These are phyloP conservation scores for Ephydatia muelleri DNA, from an alignment of 37 sponge, comb jelly and placozoan genomes.

Conservation along the genomic window DNA sequence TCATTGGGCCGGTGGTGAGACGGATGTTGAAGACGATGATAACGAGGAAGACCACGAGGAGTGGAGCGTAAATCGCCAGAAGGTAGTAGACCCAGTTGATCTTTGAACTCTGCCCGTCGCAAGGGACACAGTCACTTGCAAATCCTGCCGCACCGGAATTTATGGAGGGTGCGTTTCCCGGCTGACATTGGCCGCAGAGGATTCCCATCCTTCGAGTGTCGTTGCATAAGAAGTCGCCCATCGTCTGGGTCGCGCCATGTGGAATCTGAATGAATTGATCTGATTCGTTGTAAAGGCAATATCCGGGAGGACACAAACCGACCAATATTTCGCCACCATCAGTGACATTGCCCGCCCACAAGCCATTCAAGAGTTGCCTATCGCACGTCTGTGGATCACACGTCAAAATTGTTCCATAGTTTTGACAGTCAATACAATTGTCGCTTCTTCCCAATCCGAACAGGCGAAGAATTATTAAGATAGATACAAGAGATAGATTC, in stretches of 20 bases:
- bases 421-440: no score
- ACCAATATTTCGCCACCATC: neutral
- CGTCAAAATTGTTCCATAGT: no score
- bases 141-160: slow-evolving; percentile 1
- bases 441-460: no score
- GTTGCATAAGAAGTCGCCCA: slow-evolving; percentile 12
- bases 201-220: neutral
- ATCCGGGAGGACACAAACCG: slow-evolving; percentile 14
- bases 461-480: no score
- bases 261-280: no score
- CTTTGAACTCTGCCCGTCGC: neutral
- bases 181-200: slow-evolving; percentile 45
- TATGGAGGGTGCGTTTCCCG: slow-evolving; percentile 19
- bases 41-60: no score
- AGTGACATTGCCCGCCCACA: slow-evolving; percentile 25
- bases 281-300: neutral
- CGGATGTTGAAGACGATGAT: no score
- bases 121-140: slow-evolving; percentile 23
- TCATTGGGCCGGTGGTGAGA: no score
- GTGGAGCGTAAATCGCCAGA: no score
- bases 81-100: no score
- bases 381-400: neutral
- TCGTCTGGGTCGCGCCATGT: no score
- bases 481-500: no score
- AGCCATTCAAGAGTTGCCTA: neutral